Conservation (phyloP, 2,113 vertebrate species). For the Pangasianodon gigas region DNA sequence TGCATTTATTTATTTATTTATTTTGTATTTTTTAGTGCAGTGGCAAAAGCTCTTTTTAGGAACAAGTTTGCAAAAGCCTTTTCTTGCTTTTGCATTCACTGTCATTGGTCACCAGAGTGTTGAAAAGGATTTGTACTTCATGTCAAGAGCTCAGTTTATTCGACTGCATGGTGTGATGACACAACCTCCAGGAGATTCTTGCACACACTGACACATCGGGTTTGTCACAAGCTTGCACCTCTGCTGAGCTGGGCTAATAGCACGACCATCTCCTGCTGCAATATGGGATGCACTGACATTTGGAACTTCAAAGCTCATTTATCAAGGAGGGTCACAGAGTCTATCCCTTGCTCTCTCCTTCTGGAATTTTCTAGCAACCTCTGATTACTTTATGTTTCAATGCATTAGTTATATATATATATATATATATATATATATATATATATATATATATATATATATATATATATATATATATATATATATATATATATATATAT, state of each 20-base stretch:
- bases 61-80: not conserved
- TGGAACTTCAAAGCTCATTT: conserved; percentile 53
- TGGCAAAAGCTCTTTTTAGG: not conserved
- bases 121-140: not conserved
- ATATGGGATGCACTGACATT: conserved; percentile 39
- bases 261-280: conserved; percentile 4
- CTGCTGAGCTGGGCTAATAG: conserved; percentile 30
- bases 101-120: not conserved
- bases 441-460: no score
- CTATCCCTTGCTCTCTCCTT: conserved; percentile 20
- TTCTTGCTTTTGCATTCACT: not conserved
- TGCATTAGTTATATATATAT: conserved; percentile 18
- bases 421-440: no score
- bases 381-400: conserved; percentile 30
- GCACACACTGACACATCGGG: not conserved
- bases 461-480: no score
- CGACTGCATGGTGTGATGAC: not conserved
- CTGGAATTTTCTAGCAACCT: conserved; percentile 23
- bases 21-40: not conserved
- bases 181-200: conserved; percentile 23
- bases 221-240: conserved; percentile 19
- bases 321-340: conserved; percentile 31
- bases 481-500: no score
- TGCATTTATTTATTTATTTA: not conserved
- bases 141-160: not conserved